These are phyloP conservation scores for Lycodopsis pacificus DNA, from an alignment of 2,797 vertebrate genomes.

Conservation along the genomic window DNA sequence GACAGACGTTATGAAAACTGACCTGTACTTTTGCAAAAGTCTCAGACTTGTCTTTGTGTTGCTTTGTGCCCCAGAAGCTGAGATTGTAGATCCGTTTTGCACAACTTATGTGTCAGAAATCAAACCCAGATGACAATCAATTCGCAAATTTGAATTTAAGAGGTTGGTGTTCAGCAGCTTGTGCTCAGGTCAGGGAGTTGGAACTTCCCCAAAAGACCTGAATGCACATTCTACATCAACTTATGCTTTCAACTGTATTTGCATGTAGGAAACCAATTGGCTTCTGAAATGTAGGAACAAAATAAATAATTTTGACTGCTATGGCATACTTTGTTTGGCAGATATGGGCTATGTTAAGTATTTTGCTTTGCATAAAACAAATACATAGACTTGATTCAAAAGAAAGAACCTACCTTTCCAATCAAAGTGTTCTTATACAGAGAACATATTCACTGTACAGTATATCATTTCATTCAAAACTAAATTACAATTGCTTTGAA, in stretches of 20 bases:
- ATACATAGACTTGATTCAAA: neutral
- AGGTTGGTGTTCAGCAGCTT: neutral
- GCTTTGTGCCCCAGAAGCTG: neutral
- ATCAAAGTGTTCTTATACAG: neutral
- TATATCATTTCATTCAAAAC: no score
- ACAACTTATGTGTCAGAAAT: neutral
- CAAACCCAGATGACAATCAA: neutral
- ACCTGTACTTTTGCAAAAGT: neutral
- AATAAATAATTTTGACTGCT: no score
- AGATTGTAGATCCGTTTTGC: neutral
- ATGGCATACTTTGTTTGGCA: neutral
- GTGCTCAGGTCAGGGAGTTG: neutral
- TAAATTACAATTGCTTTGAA: no score
- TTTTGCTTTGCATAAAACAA: neutral
- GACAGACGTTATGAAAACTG: neutral
- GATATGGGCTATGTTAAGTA: neutral
- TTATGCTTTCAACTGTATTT: neutral
- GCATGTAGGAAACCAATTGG: neutral
- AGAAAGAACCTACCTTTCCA: neutral
- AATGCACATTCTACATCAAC: conserved; percentile 1
- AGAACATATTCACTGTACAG: neutral
- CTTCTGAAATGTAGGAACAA: neutral
- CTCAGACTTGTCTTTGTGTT: neutral
- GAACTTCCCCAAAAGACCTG: conserved; percentile 9
- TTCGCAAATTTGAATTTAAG: neutral